A percentile compares a stretch with the other conserved stretches of the same genome.
These are phyloP conservation scores for Aradus depressus DNA, from an alignment of 2,888 invertebrate genomes.

Conservation along the genomic window DNA sequence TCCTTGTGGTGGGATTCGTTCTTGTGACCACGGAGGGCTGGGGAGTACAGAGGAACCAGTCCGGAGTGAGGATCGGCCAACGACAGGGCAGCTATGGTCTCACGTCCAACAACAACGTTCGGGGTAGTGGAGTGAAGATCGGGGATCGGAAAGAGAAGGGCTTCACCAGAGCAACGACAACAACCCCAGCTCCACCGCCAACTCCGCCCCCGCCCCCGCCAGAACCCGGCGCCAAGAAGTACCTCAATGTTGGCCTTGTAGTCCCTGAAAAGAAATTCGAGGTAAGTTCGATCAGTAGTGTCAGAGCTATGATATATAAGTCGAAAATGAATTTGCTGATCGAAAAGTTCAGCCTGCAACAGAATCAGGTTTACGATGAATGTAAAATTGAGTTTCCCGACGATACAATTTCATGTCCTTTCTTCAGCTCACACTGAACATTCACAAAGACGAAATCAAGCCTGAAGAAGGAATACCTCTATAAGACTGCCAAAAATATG, in stretches of 20 bases:
- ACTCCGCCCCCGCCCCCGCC: slow-evolving; percentile 29
- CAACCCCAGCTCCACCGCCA: slow-evolving; percentile 26
- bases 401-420: no score
- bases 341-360: no score
- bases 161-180: slow-evolving; percentile 34
- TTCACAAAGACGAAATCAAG: no score
- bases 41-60: slow-evolving; percentile 26
- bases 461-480: no score
- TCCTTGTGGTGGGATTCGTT: slow-evolving; percentile 4
- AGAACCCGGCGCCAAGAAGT: slow-evolving; percentile 40
- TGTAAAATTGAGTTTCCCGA: no score
- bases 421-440: no score
- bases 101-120: slow-evolving; percentile 17
- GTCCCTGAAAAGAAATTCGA: slow-evolving; percentile 68
- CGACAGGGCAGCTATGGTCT: slow-evolving; percentile 11
- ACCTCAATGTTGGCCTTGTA: slow-evolving; percentile 57
- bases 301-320: slow-evolving; percentile 53
- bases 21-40: slow-evolving; percentile 14
- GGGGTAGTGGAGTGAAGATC: slow-evolving; percentile 33
- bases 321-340: no score
- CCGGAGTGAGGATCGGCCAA: slow-evolving; percentile 26
- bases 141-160: slow-evolving; percentile 27
- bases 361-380: no score
- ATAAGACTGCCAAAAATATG: no score
- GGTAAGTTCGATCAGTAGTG: slow-evolving; percentile 54